Evolutionary conservation across 2,797 vertebrate genomes (phyloP), one percentile per base, ranked within the genome.

Genomic region (Prionace glauca): DNA sequence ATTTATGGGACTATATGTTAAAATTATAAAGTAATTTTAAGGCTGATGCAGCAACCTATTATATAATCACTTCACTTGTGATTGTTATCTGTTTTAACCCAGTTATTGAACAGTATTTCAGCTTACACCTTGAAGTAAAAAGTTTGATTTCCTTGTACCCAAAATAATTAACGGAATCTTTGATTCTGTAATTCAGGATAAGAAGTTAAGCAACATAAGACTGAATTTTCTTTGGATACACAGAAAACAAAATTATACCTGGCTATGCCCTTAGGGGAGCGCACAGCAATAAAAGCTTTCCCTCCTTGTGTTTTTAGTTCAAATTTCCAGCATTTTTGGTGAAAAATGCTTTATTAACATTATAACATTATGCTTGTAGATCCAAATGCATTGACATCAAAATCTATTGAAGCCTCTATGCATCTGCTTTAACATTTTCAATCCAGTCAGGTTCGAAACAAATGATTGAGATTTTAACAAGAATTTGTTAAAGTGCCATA

Each of bases 401-500:
- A 88, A 29, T 88, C 87, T 60, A 29, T 50, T 50, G 56, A 88
- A 88, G 87, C 50, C 24, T 32, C 12, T 90, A 45, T 45, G 41
- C 41, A 26, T 45, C 56, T 69, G n/a, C 16, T 45, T 71, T 45
- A 45, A 60, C 36, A 93, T 93, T 93, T 93, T 67, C n/a, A 93
- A 69, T 67, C 65, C n/a, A 14, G 62, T 71, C 36, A 26, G 67
- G 20, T 93, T 93, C 20, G 26, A 16, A 45, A 71, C 9, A 36
- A 93, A 71, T 93, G 56, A 93, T 93, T 69, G 29, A 32, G 60
- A n/a, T 71, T 71, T 93, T 69, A 41, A 93, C 45, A 65, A 69
- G 10, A 1, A 11, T 71, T 26, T 71, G 65, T 93, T 71, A 36
- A 69, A 93, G 45, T 14, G 8, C 24, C 9, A 93, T 93, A 93